Conservation (phyloP, 2,113 vertebrate genomes). For the Emydura subglobosa region DNA sequence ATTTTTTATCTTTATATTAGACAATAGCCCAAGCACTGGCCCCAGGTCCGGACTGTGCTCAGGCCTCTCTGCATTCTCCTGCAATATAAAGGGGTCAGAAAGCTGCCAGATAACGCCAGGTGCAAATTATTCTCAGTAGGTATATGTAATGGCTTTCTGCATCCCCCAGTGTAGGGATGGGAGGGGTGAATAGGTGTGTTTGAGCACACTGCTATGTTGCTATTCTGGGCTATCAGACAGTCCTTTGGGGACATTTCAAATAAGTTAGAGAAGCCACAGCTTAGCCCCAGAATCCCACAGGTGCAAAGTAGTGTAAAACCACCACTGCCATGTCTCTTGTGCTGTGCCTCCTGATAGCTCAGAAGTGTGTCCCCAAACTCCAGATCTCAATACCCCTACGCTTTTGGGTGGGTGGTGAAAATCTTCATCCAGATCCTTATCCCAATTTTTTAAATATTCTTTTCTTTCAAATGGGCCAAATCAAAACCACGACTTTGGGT, state of each 20-base stretch:
- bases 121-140: fast-evolving
- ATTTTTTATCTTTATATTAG: neutral
- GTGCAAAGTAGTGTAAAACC: too few species aligned
- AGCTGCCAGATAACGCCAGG: fast-evolving
- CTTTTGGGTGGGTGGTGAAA: neutral
- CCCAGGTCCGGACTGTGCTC: fast-evolving
- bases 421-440: neutral
- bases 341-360: neutral
- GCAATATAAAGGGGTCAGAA: neutral
- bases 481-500: neutral
- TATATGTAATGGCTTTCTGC: fast-evolving
- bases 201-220: fast-evolving
- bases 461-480: neutral
- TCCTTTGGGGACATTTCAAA: neutral
- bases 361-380: neutral
- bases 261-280: neutral
- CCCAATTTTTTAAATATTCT: too few species aligned
- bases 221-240: neutral
- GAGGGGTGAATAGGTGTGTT: neutral
- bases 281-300: neutral
- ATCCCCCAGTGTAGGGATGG: neutral
- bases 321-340: neutral
- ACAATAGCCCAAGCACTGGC: neutral
- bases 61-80: fast-evolving
- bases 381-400: too few species aligned